Evolutionary conservation across 1,140 invertebrate species (phyloP).

Genomic region (honey bee (Apis mellifera)): Amel_HAv3.1 CM009935.2:11360501-11361000

Average conservation of each 20-base stretch:
- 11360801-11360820: slow-evolving; percentile 71
- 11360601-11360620: slow-evolving; percentile 56
- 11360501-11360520: slow-evolving; percentile 60
- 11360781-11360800: slow-evolving; percentile 58
- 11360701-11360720: slow-evolving; percentile 16
- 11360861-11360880: slow-evolving; percentile 7
- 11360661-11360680: background rate
- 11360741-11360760: slow-evolving; percentile 28
- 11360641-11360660: slow-evolving; percentile 16
- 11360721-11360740: slow-evolving; percentile 6
- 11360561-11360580: slow-evolving; percentile 76
- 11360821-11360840: slow-evolving; percentile 61
- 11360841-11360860: slow-evolving; percentile 54
- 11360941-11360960: background rate
- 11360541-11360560: slow-evolving; percentile 73
- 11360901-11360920: background rate
- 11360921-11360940: background rate
- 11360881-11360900: background rate
- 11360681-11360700: background rate
- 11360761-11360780: slow-evolving; percentile 65
- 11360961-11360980: background rate
- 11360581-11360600: slow-evolving; percentile 77
- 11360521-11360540: slow-evolving; percentile 60
- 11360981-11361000: background rate
- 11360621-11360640: slow-evolving; percentile 44